Evolutionary conservation across 1,140 invertebrate genomes (phyloP), one percentile per base, ranked within the genome.

Genomic region (Calliphora vicina): DNA sequence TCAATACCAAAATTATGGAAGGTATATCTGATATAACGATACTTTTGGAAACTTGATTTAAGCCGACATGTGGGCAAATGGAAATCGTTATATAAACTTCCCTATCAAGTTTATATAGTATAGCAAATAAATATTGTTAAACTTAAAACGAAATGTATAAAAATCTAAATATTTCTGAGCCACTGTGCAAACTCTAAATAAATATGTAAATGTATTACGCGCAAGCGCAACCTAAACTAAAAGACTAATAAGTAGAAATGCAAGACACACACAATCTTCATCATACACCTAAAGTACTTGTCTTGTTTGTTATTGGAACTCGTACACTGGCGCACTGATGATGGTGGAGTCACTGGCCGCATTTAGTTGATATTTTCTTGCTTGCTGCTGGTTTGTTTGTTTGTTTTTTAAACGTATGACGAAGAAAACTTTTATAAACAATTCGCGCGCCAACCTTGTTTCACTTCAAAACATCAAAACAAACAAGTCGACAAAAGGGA

Each of bases 401-500:
- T 67, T 67, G n/a, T 25, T 23, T 67, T 57, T 57, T 17, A n/a
- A 35, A 35, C 35, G 35, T 35, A 35, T 35, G 35, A 35, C 35
- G 35, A 35, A 50, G 1, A 50, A 50, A 50, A 50, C 0, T 0
- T 50, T 1, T 1, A 23, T n/a, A n/a, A 67, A 67, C 23, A 23
- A 25, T 23, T 67, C n/a, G 61, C 61, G 61, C 61, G 61, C 61
- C 20, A 67, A 67, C n/a, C 9, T 67, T 67, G 6, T 25, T 67
- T 67, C n/a, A 67, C n/a, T 23, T 67, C 12, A 50, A 17, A 35
- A 35, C 73, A 43, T 80, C 43, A 43, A 57, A 45, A 45, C 82
- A 81, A 82, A 71, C 72, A 83, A 42, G 80, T 81, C 42, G 42
- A 42, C 80, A 82, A 67, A 67, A 80, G 25, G 73, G 73, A 43